These are phyloP conservation scores for Mus caroli DNA, from an alignment of 2,797 vertebrate species.

Conservation along the genomic window DNA sequence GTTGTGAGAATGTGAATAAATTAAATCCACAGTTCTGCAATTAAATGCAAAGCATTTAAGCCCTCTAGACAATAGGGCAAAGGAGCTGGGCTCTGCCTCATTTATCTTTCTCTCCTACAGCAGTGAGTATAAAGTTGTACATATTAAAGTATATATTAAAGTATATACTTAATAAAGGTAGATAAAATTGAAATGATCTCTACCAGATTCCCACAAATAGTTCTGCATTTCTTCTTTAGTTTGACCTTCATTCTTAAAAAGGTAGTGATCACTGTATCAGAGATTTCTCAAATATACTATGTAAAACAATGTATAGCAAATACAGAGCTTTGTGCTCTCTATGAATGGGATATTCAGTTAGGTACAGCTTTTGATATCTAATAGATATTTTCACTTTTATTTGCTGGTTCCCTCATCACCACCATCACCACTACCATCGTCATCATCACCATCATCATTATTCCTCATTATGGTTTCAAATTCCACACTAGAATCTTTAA, in stretches of 20 bases:
- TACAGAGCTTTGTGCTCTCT: neutral
- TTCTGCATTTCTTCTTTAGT: neutral
- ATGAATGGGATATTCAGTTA: neutral
- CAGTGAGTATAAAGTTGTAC: neutral
- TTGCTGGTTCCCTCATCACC: neutral
- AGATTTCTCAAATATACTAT: neutral
- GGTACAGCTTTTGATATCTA: neutral
- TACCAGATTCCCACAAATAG: neutral
- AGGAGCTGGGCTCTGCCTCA: neutral
- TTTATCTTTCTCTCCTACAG: conserved; percentile 43
- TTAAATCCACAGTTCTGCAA: conserved; percentile 34
- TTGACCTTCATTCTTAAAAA: conserved; percentile 32
- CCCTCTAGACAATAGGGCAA: neutral
- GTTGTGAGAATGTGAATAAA: conserved; percentile 60
- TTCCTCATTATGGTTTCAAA: conserved; percentile 31
- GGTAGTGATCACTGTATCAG: neutral
- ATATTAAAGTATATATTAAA: neutral
- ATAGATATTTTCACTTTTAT: conserved; percentile 5
- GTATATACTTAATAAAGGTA: neutral
- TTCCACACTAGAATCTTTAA: neutral
- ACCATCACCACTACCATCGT: too few relatives aligned
- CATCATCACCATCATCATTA: neutral
- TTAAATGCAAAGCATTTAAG: conserved; percentile 13
- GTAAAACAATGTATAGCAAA: conserved; percentile 6
- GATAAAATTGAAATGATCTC: neutral